Evolutionary conservation across 1,140 invertebrate species (phyloP), one percentile per base, ranked within the genome.

Genomic region (Megathymus violae): DNA sequence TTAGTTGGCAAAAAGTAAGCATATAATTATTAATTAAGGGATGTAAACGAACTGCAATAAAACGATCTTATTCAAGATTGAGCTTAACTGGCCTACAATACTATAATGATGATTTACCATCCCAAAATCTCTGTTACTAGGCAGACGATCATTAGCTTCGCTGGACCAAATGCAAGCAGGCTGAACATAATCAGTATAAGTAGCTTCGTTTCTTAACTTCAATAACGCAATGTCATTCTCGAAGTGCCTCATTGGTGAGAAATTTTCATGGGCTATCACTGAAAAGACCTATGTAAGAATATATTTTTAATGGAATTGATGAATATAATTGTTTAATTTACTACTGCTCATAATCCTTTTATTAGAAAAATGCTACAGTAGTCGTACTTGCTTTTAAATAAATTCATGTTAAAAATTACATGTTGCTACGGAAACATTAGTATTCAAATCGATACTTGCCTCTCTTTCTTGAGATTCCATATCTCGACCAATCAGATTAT

Each of bases 121-220:
- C 4, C 34, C 34, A 36, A 36, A 11, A 11, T 7, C 34, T 10
- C 61, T 43, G 0, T 46, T 56, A 15, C 40, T 41, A 0, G 70
- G 61, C 14, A 80, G 40, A 52, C 71, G 80, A 4, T 81, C 71
- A 4, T 51, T 56, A 4, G 61, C 65, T 0, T 62, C 38, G 0
- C 46, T 19, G 15, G 71, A 48, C 88, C 85, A 88, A 7, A 90
- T 41, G 44, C 88, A 90, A 1, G 84, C 81, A 13, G 88, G 85
- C 62, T 88, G 88, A 0, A 90, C 71, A 43, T 86, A 88, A 11
- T 85, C 76, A 38, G 67, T 72, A 43, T 69, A 84, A 1, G 56
- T 46, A 0, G 71, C 80, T 64, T 79, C 72, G 4, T 79, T 69
- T 15, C 67, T 81, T 31, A 90, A 34, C 68, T 84, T 86, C 7